Evolutionary conservation across 2,113 vertebrate species (phyloP).

Genomic region (Pelmatolapia mariae): DNA sequence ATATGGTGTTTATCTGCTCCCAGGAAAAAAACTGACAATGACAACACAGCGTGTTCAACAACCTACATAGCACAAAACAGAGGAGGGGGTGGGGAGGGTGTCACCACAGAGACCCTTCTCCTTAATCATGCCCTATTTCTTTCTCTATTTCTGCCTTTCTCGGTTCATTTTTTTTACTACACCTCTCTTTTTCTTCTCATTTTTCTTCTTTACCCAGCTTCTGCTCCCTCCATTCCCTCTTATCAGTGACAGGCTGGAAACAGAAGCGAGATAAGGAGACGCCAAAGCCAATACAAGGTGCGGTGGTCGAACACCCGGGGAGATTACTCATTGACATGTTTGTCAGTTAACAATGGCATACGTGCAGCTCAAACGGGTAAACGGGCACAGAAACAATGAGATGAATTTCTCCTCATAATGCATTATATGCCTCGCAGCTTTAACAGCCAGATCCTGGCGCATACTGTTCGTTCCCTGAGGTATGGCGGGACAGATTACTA

Average conservation of each 20-base stretch:
- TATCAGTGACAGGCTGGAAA: constrained; percentile 69
- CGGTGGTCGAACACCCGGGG: constrained; percentile 57
- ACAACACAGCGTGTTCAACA: constrained; percentile 14
- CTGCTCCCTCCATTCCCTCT: constrained; percentile 1
- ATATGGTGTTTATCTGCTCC: constrained; percentile 16
- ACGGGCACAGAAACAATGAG: constrained; percentile 45
- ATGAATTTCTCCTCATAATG: constrained; percentile 27
- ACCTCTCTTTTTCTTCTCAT: constrained; percentile 13
- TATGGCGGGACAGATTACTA: constrained; percentile 24
- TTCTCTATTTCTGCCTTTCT: not conserved
- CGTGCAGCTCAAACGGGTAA: constrained; percentile 25
- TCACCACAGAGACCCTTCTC: constrained; percentile 16
- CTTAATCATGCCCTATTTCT: constrained; percentile 37
- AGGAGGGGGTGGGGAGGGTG: not conserved
- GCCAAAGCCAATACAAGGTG: constrained; percentile 53
- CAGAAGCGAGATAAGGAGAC: constrained; percentile 65
- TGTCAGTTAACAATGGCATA: constrained; percentile 59
- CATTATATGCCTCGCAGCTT: not conserved
- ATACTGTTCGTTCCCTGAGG: constrained; percentile 8
- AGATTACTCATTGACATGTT: constrained; percentile 69
- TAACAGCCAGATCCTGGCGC: not conserved
- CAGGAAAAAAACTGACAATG: constrained; percentile 9
- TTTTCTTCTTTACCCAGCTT: constrained; percentile 28
- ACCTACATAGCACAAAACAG: constrained; percentile 16
- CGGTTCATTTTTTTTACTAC: not conserved